phyloP scores from a whole-genome alignment of 2,888 invertebrate genomes.

The Erebia aethiops region DNA sequence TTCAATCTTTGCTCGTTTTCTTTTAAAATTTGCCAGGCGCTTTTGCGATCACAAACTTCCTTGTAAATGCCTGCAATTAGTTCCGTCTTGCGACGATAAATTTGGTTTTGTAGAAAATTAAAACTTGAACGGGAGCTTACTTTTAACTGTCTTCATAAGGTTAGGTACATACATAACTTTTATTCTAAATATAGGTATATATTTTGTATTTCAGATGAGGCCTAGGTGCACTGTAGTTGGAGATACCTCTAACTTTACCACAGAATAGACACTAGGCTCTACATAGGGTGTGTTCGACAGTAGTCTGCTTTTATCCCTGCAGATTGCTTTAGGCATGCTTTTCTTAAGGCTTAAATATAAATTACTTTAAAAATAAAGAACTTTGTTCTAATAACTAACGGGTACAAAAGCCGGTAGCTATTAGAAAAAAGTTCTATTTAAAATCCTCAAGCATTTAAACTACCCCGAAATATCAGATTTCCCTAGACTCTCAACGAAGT shows the following conservation, averaged over 20 bases:
- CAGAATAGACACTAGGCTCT: too few relatives aligned
- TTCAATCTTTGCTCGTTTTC: conserved; percentile 9
- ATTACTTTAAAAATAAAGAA: too few relatives aligned
- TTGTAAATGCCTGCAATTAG: conserved; percentile 6
- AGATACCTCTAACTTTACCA: too few relatives aligned
- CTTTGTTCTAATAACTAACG: too few relatives aligned
- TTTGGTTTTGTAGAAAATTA: neutral
- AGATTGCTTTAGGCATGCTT: neutral
- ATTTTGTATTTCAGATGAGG: neutral
- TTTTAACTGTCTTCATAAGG: neutral
- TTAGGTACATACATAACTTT: too few relatives aligned
- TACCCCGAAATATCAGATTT: too few relatives aligned
- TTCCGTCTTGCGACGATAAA: neutral
- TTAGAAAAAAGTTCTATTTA: too few relatives aligned
- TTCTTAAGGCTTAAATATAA: neutral
- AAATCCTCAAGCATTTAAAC: too few relatives aligned
- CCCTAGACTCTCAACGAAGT: too few relatives aligned
- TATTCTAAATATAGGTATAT: too few relatives aligned
- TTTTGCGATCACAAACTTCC: neutral
- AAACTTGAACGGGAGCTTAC: neutral
- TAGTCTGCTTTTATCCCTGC: neutral
- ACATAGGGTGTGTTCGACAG: neutral
- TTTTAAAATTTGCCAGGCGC: conserved; percentile 11
- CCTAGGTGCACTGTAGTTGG: neutral
- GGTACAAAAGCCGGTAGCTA: neutral